Conservation (phyloP, 1,140 invertebrate species). For the Achroia grisella region DNA sequence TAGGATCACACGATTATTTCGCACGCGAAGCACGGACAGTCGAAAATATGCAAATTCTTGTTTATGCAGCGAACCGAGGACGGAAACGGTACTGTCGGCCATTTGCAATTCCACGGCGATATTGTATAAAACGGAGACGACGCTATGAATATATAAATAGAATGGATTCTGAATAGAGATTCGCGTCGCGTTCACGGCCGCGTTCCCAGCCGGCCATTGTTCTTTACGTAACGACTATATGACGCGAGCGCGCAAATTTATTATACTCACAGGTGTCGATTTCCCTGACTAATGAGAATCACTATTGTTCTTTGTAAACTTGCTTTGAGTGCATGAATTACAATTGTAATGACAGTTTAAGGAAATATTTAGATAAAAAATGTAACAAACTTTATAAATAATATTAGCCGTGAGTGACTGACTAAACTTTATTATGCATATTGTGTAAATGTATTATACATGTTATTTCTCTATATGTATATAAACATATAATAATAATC, state of each 20-base stretch:
- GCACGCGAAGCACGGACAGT: constrained; percentile 4
- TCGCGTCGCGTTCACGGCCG: constrained; percentile 58
- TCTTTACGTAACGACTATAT: constrained; percentile 60
- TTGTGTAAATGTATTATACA: too few species aligned
- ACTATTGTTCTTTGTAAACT: constrained; percentile 52
- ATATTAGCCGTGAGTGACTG: too few species aligned
- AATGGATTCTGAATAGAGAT: constrained; percentile 38
- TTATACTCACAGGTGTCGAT: constrained; percentile 54
- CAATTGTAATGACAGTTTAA: neutral
- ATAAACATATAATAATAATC: neutral
- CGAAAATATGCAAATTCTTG: constrained; percentile 45
- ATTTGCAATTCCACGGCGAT: constrained; percentile 55
- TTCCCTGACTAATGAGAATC: constrained; percentile 36
- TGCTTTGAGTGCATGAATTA: constrained; percentile 1
- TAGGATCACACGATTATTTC: constrained; percentile 2
- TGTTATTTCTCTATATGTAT: too few species aligned
- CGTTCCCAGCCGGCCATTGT: constrained; percentile 63
- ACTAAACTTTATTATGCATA: too few species aligned
- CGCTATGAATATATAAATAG: constrained; percentile 57
- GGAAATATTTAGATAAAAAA: neutral
- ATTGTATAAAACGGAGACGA: constrained; percentile 47
- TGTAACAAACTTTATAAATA: neutral
- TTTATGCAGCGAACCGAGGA: constrained; percentile 30
- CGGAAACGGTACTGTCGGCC: constrained; percentile 46
- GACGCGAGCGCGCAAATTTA: constrained; percentile 33